These are phyloP conservation scores for Parnassius apollo DNA, from an alignment of 2,888 invertebrate genomes.

Conservation along the genomic window DNA sequence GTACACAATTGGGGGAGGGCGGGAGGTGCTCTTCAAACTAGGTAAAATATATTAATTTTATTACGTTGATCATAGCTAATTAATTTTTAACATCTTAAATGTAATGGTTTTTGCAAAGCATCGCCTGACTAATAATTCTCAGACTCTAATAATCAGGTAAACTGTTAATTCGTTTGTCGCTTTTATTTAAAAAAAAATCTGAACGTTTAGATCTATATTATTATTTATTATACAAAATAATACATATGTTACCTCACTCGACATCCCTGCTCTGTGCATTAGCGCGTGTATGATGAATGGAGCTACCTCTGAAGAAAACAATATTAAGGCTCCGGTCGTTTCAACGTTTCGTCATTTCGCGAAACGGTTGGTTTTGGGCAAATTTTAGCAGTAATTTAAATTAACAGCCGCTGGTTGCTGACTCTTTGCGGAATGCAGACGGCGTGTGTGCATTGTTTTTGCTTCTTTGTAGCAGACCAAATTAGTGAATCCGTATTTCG, in stretches of 20 bases:
- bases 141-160: too few relatives aligned
- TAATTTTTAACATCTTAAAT: too few relatives aligned
- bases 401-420: conserved; percentile 15
- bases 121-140: too few relatives aligned
- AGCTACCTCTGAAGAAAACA: conserved; percentile 29
- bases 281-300: conserved; percentile 33
- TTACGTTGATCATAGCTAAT: too few relatives aligned
- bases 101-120: too few relatives aligned
- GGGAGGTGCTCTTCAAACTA: too few relatives aligned
- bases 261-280: conserved; percentile 27
- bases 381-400: conserved; percentile 25
- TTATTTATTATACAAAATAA: too few relatives aligned
- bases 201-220: too few relatives aligned
- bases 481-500: conserved; percentile 1
- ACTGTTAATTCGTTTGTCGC: too few relatives aligned
- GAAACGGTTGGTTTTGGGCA: conserved; percentile 13
- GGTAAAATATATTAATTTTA: too few relatives aligned
- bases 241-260: not conserved
- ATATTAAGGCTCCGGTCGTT: conserved; percentile 25
- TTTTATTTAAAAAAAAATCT: too few relatives aligned
- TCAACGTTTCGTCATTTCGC: conserved; percentile 6
- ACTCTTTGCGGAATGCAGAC: conserved; percentile 16
- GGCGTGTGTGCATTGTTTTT: conserved; percentile 5
- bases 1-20: too few relatives aligned
- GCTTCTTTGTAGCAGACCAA: conserved; percentile 8